Conservation (phyloP, 2,888 invertebrate genomes). For the Drosophila rellima region DNA sequence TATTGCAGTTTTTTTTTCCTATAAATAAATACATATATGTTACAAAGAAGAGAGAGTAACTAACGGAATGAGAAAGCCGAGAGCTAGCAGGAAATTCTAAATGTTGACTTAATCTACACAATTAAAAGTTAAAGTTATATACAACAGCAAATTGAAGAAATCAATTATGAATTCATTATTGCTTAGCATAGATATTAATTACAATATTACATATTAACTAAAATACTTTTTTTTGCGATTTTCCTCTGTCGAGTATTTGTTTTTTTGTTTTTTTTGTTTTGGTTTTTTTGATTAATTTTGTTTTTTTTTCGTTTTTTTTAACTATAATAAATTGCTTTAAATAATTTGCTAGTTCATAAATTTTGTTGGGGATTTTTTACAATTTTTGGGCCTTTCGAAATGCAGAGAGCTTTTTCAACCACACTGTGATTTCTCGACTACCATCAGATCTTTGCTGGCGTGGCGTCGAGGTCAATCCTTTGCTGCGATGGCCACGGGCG, state of each 20-base stretch:
- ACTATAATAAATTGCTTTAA: constrained; percentile 47
- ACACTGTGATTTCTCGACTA: constrained; percentile 51
- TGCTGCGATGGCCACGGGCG: constrained; percentile 84
- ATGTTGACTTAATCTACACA: constrained; percentile 8
- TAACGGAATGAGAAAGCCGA: constrained; percentile 52
- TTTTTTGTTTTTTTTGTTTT: constrained; percentile 36
- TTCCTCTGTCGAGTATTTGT: constrained; percentile 65
- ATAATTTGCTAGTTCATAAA: constrained; percentile 36
- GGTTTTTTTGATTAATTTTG: constrained; percentile 26
- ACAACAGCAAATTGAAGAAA: constrained; percentile 31
- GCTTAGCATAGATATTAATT: constrained; percentile 28
- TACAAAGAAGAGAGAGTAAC: constrained; percentile 24
- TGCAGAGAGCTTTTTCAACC: constrained; percentile 39
- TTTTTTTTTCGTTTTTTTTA: constrained; percentile 24
- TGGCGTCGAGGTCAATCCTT: constrained; percentile 81
- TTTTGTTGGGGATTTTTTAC: constrained; percentile 36
- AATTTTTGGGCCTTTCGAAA: constrained; percentile 32
- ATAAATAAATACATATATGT: constrained; percentile 32
- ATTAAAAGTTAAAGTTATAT: constrained; percentile 36
- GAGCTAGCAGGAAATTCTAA: constrained; percentile 18
- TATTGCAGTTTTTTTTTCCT: constrained; percentile 15
- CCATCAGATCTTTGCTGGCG: constrained; percentile 43
- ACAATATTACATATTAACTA: constrained; percentile 48
- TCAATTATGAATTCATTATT: constrained; percentile 24
- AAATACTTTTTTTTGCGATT: constrained; percentile 65